phyloP scores from a whole-genome alignment of 2,888 invertebrate genomes.

The Taenaris catops region DNA sequence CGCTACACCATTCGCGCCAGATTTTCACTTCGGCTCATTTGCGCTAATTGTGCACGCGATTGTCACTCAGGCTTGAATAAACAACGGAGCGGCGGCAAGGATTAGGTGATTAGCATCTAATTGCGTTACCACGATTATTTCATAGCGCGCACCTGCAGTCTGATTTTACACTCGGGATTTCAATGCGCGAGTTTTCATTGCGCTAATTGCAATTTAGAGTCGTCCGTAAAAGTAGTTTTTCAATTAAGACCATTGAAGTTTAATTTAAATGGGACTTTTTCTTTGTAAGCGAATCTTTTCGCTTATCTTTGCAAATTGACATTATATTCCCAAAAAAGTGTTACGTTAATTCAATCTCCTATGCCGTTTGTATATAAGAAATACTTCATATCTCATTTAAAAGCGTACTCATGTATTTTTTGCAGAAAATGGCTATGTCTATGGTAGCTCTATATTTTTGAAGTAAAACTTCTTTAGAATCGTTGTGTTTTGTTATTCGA shows the following conservation, averaged over 20 bases:
- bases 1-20: constrained; percentile 49
- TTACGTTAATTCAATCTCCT: no score
- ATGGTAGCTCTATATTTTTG: no score
- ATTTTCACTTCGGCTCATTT: constrained; percentile 79
- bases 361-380: no score
- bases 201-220: constrained; percentile 20
- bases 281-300: neutral
- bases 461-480: no score
- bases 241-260: constrained; percentile 9
- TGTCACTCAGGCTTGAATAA: constrained; percentile 79
- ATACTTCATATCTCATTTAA: no score
- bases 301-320: no score
- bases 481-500: no score
- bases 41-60: constrained; percentile 77
- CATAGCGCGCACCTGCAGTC: constrained; percentile 61
- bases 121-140: constrained; percentile 76
- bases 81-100: constrained; percentile 74
- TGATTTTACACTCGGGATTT: constrained; percentile 69
- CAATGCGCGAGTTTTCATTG: constrained; percentile 48
- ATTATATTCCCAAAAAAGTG: no score
- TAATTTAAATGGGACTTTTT: neutral
- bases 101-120: constrained; percentile 78
- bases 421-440: no score
- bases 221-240: constrained; percentile 10
- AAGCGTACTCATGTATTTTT: no score